Evolutionary conservation across 2,888 invertebrate species (phyloP).

Genomic region (Tetragonisca angustula): DNA sequence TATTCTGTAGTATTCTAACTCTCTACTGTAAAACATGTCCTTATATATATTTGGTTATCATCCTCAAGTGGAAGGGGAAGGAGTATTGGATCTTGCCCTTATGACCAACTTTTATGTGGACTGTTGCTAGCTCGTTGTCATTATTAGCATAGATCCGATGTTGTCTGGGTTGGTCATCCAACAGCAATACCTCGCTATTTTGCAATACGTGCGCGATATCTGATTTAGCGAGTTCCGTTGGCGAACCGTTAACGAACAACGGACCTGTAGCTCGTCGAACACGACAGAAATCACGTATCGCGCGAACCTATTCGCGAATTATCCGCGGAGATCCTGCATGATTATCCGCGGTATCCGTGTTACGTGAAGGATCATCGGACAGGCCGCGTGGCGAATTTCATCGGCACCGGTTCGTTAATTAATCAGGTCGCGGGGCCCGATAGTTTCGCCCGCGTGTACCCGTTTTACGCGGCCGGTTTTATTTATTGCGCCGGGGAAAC

Average conservation of each 20-base stretch:
- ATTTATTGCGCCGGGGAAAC: slow-evolving; percentile 67
- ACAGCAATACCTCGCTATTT: neutral
- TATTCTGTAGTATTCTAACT: too few relatives aligned
- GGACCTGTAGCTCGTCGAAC: neutral
- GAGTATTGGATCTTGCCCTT: too few relatives aligned
- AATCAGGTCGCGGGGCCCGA: slow-evolving; percentile 70
- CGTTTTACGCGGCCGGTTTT: slow-evolving; percentile 63
- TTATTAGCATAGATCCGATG: too few relatives aligned
- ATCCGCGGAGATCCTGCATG: neutral
- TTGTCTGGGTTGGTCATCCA: too few relatives aligned
- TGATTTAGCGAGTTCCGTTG: neutral
- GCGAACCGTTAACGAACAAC: neutral
- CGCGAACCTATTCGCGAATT: neutral
- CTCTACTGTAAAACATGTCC: too few relatives aligned
- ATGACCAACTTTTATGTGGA: too few relatives aligned
- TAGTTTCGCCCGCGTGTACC: slow-evolving; percentile 56
- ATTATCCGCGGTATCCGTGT: neutral
- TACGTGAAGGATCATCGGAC: neutral
- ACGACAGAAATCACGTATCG: neutral
- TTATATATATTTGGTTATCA: too few relatives aligned
- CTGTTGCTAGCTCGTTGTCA: too few relatives aligned
- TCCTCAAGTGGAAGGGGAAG: too few relatives aligned
- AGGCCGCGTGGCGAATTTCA: slow-evolving; percentile 56
- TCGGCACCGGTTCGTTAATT: slow-evolving; percentile 69
- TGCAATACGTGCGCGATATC: neutral